Percentiles rank a stretch among this genome's conserved stretches.
phyloP scores from a whole-genome alignment of 2,888 invertebrate species.

The Epirrhoe alternata region DNA sequence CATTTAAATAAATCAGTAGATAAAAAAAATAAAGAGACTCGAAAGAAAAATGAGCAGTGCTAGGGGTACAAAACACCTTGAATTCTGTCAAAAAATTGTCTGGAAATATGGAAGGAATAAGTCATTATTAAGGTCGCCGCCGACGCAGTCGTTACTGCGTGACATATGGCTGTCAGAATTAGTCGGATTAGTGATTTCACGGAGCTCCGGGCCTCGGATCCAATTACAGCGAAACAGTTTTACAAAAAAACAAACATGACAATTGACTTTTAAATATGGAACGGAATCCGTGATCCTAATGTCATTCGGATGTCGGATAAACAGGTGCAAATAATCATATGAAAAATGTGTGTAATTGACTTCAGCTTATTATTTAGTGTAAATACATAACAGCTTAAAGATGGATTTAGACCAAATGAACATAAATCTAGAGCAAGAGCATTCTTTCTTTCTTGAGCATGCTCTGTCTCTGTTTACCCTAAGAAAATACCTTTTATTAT shows the following conservation, averaged over 20 bases:
- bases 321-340: slow-evolving; percentile 47
- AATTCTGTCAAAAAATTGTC: slow-evolving; percentile 37
- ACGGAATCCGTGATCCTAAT: slow-evolving; percentile 57
- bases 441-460: no score
- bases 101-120: slow-evolving; percentile 43
- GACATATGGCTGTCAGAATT: slow-evolving; percentile 85
- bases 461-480: no score
- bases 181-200: slow-evolving; percentile 84
- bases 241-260: slow-evolving; percentile 69
- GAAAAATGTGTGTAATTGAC: slow-evolving; percentile 13
- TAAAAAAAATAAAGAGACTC: not conserved
- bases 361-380: no score
- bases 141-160: slow-evolving; percentile 72
- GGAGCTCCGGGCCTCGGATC: slow-evolving; percentile 75
- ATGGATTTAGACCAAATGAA: no score
- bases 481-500: no score
- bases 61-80: slow-evolving; percentile 10
- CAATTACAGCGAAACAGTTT: slow-evolving; percentile 80
- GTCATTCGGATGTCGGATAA: slow-evolving; percentile 58
- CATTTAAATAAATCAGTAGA: no score
- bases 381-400: no score
- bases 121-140: slow-evolving; percentile 47
- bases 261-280: slow-evolving; percentile 69
- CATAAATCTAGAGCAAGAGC: no score
- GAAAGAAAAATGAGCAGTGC: not conserved